Percentiles rank a stretch among this genome's conserved stretches.
phyloP scores from a whole-genome alignment of 2,113 vertebrate species.

The Diphyllodes magnificus region DNA sequence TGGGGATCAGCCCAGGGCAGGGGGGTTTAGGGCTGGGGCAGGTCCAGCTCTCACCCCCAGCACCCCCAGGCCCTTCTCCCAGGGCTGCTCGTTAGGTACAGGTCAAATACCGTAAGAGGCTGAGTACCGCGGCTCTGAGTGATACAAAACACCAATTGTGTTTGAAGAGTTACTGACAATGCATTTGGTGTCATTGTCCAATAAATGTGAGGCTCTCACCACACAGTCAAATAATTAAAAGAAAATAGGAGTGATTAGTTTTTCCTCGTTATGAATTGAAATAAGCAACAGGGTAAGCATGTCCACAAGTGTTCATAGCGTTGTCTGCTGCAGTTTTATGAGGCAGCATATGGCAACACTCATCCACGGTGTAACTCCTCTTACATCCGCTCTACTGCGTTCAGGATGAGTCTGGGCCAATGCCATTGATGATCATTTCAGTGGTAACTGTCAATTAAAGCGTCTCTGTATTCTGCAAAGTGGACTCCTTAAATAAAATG shows the following conservation, averaged over 20 bases:
- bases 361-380: not conserved
- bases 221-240: not conserved
- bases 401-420: not conserved
- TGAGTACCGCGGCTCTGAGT: not conserved
- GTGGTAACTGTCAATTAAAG: conserved; percentile 32
- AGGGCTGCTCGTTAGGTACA: not conserved
- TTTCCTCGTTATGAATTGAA: not conserved
- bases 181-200: not conserved
- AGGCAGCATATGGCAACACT: not conserved
- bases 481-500: not conserved
- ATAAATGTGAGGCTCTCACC: not conserved
- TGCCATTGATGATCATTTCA: not conserved
- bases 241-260: not conserved
- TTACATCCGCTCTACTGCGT: not conserved
- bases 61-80: not conserved
- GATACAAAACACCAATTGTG: rapidly evolving
- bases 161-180: not conserved
- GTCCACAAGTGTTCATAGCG: not conserved
- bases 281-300: not conserved
- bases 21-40: not conserved
- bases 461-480: not conserved
- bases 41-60: not conserved
- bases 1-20: not conserved
- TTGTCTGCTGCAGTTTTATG: not conserved
- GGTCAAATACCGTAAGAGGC: not conserved